Base-by-base conservation (phyloP, 53 echinoderm and acorn worm genomes). In the Mesocentrotus franciscanus region DNA sequence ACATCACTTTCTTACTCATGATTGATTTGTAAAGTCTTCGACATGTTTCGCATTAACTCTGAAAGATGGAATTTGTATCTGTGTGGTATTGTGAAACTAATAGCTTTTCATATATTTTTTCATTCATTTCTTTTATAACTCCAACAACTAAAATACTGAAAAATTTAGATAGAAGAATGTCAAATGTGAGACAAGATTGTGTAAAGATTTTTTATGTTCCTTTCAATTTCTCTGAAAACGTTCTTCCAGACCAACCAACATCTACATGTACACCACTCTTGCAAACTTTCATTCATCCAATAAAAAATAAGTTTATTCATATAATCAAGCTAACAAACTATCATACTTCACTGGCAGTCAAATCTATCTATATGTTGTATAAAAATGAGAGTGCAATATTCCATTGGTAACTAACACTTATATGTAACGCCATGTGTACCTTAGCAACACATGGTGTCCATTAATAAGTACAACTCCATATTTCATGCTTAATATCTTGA, bases 391-490 rank as follows among this genome's bases (percentile, higher is more conserved):
- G 87, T 87, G 87, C 87, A 87, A 87, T 87, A 87, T 57, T 27
- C 29, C 22, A 59, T 22, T 84, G 22, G 9, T 29, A 58, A 58
- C 36, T 9, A 57, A 55, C 85, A 85, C 56, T 55, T 33, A 49
- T 49, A 49, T 49, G 49, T 49, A 85, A 17, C 24, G 18, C 56
- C 85, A 85, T 85, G 85, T 22, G 58, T 87, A n/a, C 27, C 26
- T n/a, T 12, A 75, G 26, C 32, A 87, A 27, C 87, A 58, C 87
- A 87, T 58, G 58, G 87, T 87, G 17, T 33, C 68, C 14, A 35
- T 61, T 14, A 24, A 64, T 66, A 91, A 91, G 91, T 91, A 91
- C 91, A 66, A 18, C 61, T 91, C 91, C 91, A 91, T 66, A 64
- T 91, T 64, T 35, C 34, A 91, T 27, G 20, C 66, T 91, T 57